Evolutionary conservation across 2,113 vertebrate genomes (phyloP).

Genomic region (human): DNA sequence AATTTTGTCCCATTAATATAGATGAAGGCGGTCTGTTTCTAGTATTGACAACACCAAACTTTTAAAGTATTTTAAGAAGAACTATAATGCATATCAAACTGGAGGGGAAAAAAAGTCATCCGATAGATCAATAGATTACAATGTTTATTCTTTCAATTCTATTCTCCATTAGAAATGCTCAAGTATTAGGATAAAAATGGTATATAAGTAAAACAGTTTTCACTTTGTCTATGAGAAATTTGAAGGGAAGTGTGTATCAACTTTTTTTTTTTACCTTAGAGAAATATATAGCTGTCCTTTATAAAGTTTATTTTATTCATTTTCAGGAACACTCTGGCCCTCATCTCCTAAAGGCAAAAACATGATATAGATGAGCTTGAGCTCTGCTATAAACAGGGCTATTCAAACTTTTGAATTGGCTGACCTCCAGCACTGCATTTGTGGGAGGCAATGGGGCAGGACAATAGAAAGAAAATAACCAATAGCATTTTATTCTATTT

Average conservation of each 20-base stretch:
- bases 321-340: not conserved
- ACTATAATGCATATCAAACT: not conserved
- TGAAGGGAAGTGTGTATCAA: not conserved
- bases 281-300: not conserved
- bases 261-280: not conserved
- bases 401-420: not conserved
- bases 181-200: constrained; percentile 31
- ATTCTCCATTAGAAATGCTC: not conserved
- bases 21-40: not conserved
- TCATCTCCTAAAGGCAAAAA: not conserved
- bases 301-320: not conserved
- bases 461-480: constrained; percentile 21
- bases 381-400: not conserved
- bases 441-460: not conserved
- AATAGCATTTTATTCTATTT: constrained; percentile 30
- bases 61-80: constrained; percentile 18
- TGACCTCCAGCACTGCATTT: not conserved
- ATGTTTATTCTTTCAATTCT: not conserved
- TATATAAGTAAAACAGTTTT: not conserved
- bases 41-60: not conserved
- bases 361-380: not conserved
- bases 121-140: not conserved
- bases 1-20: constrained; percentile 28
- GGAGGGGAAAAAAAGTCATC: not conserved
- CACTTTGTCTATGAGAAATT: not conserved